phyloP scores from a whole-genome alignment of 2,888 invertebrate genomes.

The Amiota minor region DNA sequence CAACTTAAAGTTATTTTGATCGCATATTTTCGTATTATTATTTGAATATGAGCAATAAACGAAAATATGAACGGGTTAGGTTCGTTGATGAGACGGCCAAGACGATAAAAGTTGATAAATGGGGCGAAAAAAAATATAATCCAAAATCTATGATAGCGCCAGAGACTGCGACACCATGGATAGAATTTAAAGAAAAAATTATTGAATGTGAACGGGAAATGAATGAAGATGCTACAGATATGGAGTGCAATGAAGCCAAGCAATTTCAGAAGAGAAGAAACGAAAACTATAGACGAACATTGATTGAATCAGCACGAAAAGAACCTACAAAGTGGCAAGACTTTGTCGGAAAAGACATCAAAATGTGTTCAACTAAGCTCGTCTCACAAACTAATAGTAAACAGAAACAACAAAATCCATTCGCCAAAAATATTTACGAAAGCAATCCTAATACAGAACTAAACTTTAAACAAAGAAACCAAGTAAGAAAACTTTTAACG shows the following conservation, averaged over 20 bases:
- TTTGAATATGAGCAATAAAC: too few relatives aligned
- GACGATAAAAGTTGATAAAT: slow-evolving; percentile 30
- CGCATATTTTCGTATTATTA: too few relatives aligned
- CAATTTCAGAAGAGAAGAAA: slow-evolving; percentile 55
- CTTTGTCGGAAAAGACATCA: slow-evolving; percentile 43
- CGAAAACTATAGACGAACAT: slow-evolving; percentile 57
- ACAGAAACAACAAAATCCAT: not conserved
- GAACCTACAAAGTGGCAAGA: slow-evolving; percentile 63
- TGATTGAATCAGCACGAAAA: slow-evolving; percentile 59
- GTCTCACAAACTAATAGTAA: slow-evolving; percentile 23
- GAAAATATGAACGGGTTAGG: too few relatives aligned
- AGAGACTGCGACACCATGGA: slow-evolving; percentile 65
- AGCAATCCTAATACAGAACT: slow-evolving; percentile 36
- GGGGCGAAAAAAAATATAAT: slow-evolving; percentile 62
- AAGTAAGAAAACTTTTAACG: slow-evolving; percentile 49
- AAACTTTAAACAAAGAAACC: slow-evolving; percentile 52
- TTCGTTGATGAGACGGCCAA: too few relatives aligned
- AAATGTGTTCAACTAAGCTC: not conserved
- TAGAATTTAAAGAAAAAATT: slow-evolving; percentile 62
- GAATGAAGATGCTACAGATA: slow-evolving; percentile 41
- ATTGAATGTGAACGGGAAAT: slow-evolving; percentile 53
- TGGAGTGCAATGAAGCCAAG: slow-evolving; percentile 51
- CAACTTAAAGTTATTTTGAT: too few relatives aligned
- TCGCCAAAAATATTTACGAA: not conserved
- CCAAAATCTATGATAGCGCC: slow-evolving; percentile 42